Conservation (phyloP, 2,888 invertebrate species). For the Sceliomorpha sp. region DNA sequence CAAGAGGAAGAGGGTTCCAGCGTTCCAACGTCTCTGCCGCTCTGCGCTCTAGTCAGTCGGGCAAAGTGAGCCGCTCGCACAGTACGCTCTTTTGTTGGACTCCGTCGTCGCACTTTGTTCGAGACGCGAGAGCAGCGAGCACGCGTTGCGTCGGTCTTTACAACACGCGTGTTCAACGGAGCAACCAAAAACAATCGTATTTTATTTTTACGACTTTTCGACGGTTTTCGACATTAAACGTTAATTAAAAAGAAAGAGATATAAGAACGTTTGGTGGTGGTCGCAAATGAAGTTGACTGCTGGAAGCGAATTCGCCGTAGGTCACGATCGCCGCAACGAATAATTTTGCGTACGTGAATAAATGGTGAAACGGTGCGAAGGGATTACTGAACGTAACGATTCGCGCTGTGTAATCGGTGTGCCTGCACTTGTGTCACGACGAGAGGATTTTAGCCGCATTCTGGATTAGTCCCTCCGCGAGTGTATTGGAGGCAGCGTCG, state of each 20-base stretch:
- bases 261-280: background rate
- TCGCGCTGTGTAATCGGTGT: slow-evolving; percentile 20
- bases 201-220: too few relatives aligned
- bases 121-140: slow-evolving; percentile 31
- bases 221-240: too few relatives aligned
- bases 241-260: too few relatives aligned
- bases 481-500: slow-evolving; percentile 28
- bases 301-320: background rate
- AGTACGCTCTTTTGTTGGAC: slow-evolving; percentile 27
- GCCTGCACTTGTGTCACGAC: slow-evolving; percentile 15
- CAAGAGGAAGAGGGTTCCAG: slow-evolving; percentile 46
- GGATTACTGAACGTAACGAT: slow-evolving; percentile 14
- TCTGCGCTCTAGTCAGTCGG: slow-evolving; percentile 49
- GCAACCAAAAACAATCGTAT: too few relatives aligned
- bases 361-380: slow-evolving; percentile 25
- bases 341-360: slow-evolving; percentile 24
- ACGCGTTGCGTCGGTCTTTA: slow-evolving; percentile 21
- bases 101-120: slow-evolving; percentile 31
- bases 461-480: slow-evolving; percentile 37
- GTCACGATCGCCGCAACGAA: background rate
- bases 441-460: slow-evolving; percentile 17
- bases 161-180: background rate
- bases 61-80: slow-evolving; percentile 51
- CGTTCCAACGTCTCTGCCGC: slow-evolving; percentile 40
- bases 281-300: background rate